Evolutionary conservation across 2,888 invertebrate genomes (phyloP).

Genomic region (Clivina fossor): DNA sequence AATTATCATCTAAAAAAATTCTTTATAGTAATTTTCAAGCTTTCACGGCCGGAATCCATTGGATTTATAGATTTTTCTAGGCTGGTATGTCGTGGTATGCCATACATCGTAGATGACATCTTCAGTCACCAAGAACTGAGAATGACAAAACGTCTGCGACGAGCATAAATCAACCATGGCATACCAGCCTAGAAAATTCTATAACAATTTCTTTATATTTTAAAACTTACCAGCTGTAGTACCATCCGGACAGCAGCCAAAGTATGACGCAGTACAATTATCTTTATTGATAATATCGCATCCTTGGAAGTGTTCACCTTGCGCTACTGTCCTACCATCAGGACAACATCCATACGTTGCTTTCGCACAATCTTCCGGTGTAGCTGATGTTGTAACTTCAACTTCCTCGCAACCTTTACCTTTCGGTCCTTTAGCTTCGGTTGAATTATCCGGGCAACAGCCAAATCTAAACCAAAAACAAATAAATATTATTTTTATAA

Average conservation of each 20-base stretch:
- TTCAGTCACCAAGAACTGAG: too few species aligned
- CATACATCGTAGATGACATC: too few species aligned
- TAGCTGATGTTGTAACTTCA: slow-evolving; percentile 44
- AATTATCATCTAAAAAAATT: too few species aligned
- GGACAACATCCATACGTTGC: slow-evolving; percentile 75
- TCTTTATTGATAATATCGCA: slow-evolving; percentile 55
- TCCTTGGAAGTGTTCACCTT: slow-evolving; percentile 66
- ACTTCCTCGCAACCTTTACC: slow-evolving; percentile 32
- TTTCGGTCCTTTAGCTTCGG: slow-evolving; percentile 57
- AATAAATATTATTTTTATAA: slow-evolving; percentile 13
- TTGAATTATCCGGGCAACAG: slow-evolving; percentile 81
- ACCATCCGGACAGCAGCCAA: slow-evolving; percentile 75
- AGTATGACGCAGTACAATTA: slow-evolving; percentile 62
- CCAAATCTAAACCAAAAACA: slow-evolving; percentile 75
- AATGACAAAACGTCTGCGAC: too few species aligned
- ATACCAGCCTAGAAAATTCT: background rate
- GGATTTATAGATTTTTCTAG: too few species aligned
- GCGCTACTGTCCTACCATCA: slow-evolving; percentile 64
- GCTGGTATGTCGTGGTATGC: too few species aligned
- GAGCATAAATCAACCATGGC: too few species aligned
- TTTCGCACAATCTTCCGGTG: slow-evolving; percentile 54
- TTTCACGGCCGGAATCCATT: too few species aligned
- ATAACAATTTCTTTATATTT: background rate
- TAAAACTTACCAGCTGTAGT: slow-evolving; percentile 64
- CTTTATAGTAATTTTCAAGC: too few species aligned